Conservation (phyloP, 92 coral and sea anemone species). For the Palythoa heliodiscus region DNA sequence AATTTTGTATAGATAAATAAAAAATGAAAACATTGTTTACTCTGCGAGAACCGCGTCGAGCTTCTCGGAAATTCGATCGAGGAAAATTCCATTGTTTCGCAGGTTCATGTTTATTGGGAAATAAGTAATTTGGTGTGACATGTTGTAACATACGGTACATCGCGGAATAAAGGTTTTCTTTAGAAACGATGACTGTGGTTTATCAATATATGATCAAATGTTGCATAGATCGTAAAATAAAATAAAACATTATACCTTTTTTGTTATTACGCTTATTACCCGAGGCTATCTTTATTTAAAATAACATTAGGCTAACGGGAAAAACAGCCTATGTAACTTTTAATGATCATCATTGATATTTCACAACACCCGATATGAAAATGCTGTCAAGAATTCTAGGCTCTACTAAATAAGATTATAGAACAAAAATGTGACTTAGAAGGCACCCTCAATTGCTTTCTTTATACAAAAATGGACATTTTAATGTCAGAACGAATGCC, state of each 20-base stretch:
- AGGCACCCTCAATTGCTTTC: constrained; percentile 11
- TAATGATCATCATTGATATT: background rate
- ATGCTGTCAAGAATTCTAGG: background rate
- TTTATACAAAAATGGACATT: constrained; percentile 20
- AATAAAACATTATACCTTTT: background rate
- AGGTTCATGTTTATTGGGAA: background rate
- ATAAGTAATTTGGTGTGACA: background rate
- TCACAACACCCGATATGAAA: background rate
- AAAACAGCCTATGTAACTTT: background rate
- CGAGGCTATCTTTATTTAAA: constrained; percentile 4
- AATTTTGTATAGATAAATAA: constrained; percentile 32
- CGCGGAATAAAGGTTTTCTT: too few relatives aligned
- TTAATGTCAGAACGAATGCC: constrained; percentile 31
- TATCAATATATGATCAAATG: constrained; percentile 1
- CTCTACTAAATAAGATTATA: background rate
- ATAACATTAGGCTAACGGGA: constrained; percentile 1
- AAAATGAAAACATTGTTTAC: constrained; percentile 16
- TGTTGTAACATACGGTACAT: too few relatives aligned
- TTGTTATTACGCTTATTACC: background rate
- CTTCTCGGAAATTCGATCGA: background rate
- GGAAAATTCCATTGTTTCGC: background rate
- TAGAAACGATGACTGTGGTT: constrained; percentile 3
- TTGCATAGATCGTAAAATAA: constrained; percentile 13
- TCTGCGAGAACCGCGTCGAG: constrained; percentile 4
- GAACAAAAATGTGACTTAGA: background rate